Base-by-base conservation (phyloP, 2,888 invertebrate species). In the Eledona agricola region DNA sequence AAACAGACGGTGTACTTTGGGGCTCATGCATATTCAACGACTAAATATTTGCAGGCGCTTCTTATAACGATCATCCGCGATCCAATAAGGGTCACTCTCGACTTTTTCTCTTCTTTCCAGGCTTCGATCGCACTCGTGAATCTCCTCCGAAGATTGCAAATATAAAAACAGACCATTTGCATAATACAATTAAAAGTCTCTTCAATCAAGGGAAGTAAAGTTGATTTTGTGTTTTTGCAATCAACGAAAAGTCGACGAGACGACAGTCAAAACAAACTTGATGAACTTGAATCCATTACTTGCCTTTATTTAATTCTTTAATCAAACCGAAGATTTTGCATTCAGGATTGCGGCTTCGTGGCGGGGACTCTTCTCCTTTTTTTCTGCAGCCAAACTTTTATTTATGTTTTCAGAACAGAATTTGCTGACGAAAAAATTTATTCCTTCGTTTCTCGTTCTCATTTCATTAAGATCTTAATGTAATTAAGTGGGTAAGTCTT, bases 21-120 rank as follows among this genome's bases (percentile, higher is more conserved):
- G 59, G 60, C 38, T 74, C 74, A 75, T 75, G 72, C 73, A 75
- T 75, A 75, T 75, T 74, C 75, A 75, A 62, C 73, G 62, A 65
- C 70, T 70, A 74, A 75, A 75, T 74, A 74, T 75, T 75, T 74
- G 73, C 73, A 66, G 64, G 68, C 71, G 71, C 72, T 73, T 73
- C 74, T 74, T 74, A 73, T 73, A 72, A 72, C 70, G 72, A 73
- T 72, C 69, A 71, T 70, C 70, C 68, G 52, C 63, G 64, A 67
- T 67, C 62, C 65, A 65, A 64, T 66, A 67, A 65, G 64, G 66
- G 62, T 65, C 65, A 62, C 56, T 28, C 11, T 9, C 6, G 12
- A 15, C 22, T 35, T 46, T 35, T 46, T 23, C 29, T 43, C 9
- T 31, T 9, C 13, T n/a, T 31, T 31, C 7, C 10, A 31, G 15